Percentiles rank a stretch among this genome's conserved stretches.
Evolutionary conservation across 2,113 vertebrate genomes (phyloP).

Genomic region (Nyctibius bracteatus): DNA sequence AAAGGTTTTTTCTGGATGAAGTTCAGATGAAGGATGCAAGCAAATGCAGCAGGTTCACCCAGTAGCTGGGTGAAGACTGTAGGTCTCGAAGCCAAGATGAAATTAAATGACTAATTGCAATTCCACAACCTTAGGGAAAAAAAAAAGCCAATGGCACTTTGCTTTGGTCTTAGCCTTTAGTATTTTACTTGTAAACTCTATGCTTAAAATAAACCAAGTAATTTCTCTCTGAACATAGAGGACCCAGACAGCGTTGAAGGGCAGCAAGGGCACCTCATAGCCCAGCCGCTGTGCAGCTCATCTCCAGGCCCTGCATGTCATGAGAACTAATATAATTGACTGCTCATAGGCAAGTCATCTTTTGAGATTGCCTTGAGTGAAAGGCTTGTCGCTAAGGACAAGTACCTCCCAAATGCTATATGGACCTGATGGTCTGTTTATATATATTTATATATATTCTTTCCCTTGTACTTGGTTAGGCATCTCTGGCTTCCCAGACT

Average conservation of each 20-base stretch:
- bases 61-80: neutral
- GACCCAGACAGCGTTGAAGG: fast-evolving
- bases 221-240: neutral
- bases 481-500: neutral
- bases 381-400: neutral
- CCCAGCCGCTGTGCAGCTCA: neutral
- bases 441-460: neutral
- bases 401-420: neutral
- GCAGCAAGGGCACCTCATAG: neutral
- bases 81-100: neutral
- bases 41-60: neutral
- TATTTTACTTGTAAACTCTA: neutral
- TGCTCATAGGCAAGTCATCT: neutral
- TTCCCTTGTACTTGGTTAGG: neutral
- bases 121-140: neutral
- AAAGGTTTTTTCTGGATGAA: neutral
- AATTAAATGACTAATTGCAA: neutral
- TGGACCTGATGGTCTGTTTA: neutral
- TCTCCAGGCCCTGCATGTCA: neutral
- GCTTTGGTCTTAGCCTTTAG: neutral
- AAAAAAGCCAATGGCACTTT: neutral
- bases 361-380: neutral
- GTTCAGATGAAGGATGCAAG: neutral
- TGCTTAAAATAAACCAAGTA: neutral
- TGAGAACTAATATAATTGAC: neutral